These are phyloP conservation scores for Cololabis saira DNA, from an alignment of 2,113 vertebrate genomes.

Conservation along the genomic window DNA sequence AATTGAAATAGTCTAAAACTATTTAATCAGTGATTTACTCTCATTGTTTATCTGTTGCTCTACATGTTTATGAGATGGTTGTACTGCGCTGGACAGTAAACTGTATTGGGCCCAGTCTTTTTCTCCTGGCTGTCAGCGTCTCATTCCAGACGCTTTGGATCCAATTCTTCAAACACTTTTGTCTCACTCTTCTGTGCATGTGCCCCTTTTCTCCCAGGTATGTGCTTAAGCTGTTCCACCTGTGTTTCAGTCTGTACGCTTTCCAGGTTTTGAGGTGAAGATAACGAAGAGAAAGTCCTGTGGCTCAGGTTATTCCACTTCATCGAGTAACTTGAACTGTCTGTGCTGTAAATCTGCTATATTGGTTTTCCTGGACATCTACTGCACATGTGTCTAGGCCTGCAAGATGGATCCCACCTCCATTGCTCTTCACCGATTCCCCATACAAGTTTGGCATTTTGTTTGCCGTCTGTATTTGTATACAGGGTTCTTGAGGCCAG, in stretches of 20 bases:
- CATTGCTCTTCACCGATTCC: not conserved
- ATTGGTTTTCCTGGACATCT: not conserved
- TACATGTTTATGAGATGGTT: not conserved
- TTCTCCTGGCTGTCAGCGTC: not conserved
- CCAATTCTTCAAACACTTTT: not conserved
- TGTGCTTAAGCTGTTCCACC: not conserved
- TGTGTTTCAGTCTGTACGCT: not conserved
- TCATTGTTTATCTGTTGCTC: too few relatives aligned
- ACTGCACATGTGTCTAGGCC: not conserved
- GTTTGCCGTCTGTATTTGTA: too few relatives aligned
- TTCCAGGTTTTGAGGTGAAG: constrained; percentile 1
- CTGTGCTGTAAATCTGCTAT: not conserved
- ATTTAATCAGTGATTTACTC: too few relatives aligned
- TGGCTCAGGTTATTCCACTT: not conserved
- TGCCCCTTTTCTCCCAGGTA: not conserved
- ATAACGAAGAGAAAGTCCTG: not conserved
- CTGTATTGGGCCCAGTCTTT: not conserved
- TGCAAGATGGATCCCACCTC: not conserved
- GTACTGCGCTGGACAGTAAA: not conserved
- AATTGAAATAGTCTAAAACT: too few relatives aligned
- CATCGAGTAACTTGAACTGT: not conserved
- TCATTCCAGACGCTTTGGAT: constrained; percentile 7
- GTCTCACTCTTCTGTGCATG: not conserved
- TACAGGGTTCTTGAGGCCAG: too few relatives aligned
- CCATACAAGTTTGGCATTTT: too few relatives aligned